Evolutionary conservation across 2,113 vertebrate genomes (phyloP).

Genomic region (Columba janthina): DNA sequence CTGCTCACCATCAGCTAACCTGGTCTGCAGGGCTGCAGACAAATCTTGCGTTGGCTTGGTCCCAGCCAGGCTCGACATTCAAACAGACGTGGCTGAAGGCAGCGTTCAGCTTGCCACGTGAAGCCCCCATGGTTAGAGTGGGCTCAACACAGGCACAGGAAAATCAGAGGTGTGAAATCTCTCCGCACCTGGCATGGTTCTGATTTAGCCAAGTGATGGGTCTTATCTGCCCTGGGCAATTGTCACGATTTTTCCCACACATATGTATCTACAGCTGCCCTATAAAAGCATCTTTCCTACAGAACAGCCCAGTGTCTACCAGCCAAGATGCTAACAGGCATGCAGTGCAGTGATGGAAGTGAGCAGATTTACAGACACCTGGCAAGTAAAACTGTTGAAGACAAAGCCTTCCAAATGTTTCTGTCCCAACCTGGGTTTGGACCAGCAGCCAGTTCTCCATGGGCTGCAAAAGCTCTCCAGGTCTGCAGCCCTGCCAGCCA

Average conservation of each 20-base stretch:
- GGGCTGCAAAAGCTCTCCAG: not conserved
- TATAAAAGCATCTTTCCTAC: not conserved
- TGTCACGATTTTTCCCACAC: not conserved
- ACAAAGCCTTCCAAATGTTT: not conserved
- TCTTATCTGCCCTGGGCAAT: not conserved
- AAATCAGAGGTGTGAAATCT: not conserved
- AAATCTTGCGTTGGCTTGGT: not conserved
- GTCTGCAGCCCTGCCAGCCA: not conserved
- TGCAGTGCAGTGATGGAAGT: not conserved
- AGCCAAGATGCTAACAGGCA: not conserved
- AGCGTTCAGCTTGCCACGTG: fast-evolving
- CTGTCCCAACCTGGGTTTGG: not conserved
- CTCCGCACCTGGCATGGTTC: not conserved
- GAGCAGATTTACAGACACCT: not conserved
- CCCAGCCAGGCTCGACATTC: not conserved
- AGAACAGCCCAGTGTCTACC: not conserved
- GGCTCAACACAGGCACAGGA: fast-evolving
- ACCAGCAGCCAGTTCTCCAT: not conserved
- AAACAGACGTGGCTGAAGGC: not conserved
- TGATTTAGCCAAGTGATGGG: not conserved
- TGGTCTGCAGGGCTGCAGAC: fast-evolving
- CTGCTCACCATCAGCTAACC: not conserved
- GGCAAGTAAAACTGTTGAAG: not conserved
- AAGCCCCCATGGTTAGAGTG: fast-evolving
- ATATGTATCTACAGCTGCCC: fast-evolving